phyloP scores from a whole-genome alignment of 2,797 vertebrate species.

The Tinamus major region DNA sequence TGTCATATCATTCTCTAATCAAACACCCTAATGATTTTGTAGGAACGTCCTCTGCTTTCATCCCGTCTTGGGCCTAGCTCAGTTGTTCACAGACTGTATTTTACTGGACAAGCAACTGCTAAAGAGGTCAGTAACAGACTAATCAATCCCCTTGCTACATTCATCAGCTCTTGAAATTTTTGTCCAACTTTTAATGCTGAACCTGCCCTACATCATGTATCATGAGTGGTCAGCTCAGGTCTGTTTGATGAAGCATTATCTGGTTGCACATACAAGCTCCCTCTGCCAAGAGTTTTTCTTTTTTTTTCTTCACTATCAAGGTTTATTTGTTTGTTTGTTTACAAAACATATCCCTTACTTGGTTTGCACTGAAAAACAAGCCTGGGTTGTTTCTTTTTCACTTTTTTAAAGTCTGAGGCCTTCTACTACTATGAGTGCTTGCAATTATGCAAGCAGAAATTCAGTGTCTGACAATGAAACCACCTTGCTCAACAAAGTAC shows the following conservation, averaged over 20 bases:
- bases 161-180: neutral
- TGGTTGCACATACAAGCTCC: neutral
- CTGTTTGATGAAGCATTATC: neutral
- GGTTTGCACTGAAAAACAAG: neutral
- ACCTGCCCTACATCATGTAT: neutral
- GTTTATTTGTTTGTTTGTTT: neutral
- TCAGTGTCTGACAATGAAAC: neutral
- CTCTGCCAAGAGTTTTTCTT: neutral
- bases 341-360: neutral
- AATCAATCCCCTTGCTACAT: neutral
- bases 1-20: neutral
- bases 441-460: neutral
- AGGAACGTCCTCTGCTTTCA: neutral
- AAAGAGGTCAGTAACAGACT: neutral
- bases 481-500: neutral
- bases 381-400: no score
- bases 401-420: neutral
- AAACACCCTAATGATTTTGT: neutral
- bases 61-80: neutral
- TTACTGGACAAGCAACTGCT: neutral
- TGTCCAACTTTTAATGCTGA: neutral
- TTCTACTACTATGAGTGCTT: neutral
- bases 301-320: neutral
- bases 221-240: neutral
- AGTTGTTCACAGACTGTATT: neutral